These are phyloP conservation scores for Sterna hirundo DNA, from an alignment of 2,113 vertebrate genomes.

Conservation along the genomic window DNA sequence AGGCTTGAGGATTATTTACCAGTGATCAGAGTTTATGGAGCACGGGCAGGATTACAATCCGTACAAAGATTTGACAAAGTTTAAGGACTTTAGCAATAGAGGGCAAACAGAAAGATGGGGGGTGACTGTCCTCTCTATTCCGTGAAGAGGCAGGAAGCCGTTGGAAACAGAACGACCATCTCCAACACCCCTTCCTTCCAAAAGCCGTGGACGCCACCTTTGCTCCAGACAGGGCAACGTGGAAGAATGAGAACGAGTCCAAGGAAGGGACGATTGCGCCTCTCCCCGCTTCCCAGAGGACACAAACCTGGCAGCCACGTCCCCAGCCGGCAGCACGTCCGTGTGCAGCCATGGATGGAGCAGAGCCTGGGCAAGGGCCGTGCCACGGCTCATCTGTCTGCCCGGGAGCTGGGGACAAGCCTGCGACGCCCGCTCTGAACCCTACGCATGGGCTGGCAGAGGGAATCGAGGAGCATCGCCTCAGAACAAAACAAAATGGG, in stretches of 20 bases:
- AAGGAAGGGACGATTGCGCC: not conserved
- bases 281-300: not conserved
- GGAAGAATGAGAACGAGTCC: not conserved
- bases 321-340: not conserved
- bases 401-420: not conserved
- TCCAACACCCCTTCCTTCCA: not conserved
- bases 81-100: not conserved
- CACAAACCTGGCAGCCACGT: not conserved
- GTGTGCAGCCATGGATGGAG: not conserved
- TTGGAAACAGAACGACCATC: not conserved
- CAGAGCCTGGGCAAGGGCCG: not conserved
- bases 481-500: not conserved
- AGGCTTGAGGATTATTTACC: not conserved
- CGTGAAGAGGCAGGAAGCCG: not conserved
- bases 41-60: not conserved
- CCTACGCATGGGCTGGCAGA: not conserved
- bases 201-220: not conserved
- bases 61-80: not conserved
- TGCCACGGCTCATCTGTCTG: not conserved
- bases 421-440: not conserved
- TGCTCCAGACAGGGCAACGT: not conserved
- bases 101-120: not conserved
- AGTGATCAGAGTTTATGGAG: not conserved
- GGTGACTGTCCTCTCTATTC: not conserved
- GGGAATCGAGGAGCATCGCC: not conserved